Evolutionary conservation across 1,140 invertebrate genomes (phyloP).

Genomic region (Mycetomoellerius zeteki): DNA sequence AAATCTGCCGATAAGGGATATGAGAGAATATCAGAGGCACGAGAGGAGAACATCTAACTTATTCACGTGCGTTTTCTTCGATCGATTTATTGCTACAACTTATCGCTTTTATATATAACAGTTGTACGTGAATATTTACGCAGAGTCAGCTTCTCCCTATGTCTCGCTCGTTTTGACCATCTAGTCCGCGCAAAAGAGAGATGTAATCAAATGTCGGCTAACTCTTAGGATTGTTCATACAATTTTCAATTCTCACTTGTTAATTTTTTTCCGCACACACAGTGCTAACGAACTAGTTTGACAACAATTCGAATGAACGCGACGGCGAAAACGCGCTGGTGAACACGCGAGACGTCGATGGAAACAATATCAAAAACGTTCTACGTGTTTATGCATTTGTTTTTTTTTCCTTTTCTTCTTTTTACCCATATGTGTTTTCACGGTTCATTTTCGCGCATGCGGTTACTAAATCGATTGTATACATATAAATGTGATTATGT

Average conservation of each 20-base stretch:
- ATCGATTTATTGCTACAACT: constrained; percentile 69
- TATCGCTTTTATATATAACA: constrained; percentile 42
- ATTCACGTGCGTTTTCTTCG: constrained; percentile 61
- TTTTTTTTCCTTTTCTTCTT: constrained; percentile 20
- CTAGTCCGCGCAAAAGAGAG: neutral
- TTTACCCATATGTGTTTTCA: constrained; percentile 8
- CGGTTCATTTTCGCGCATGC: neutral
- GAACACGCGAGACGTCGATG: constrained; percentile 23
- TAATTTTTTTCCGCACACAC: constrained; percentile 32
- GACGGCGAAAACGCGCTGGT: constrained; percentile 17
- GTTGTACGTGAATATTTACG: constrained; percentile 49
- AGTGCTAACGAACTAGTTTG: constrained; percentile 47
- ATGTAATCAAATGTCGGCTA: constrained; percentile 47
- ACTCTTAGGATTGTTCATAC: constrained; percentile 35
- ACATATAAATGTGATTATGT: constrained; percentile 15
- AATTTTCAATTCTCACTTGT: constrained; percentile 47
- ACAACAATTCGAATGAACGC: constrained; percentile 45
- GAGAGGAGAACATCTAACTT: neutral
- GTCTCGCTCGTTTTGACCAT: constrained; percentile 35
- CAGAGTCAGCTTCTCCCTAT: constrained; percentile 18
- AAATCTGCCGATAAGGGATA: constrained; percentile 13
- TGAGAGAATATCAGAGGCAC: neutral
- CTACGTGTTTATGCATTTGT: constrained; percentile 17
- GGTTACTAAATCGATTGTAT: neutral
- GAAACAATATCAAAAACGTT: constrained; percentile 50